Base-by-base conservation (phyloP, 2,113 vertebrate genomes). In the Melospiza melodia region DNA sequence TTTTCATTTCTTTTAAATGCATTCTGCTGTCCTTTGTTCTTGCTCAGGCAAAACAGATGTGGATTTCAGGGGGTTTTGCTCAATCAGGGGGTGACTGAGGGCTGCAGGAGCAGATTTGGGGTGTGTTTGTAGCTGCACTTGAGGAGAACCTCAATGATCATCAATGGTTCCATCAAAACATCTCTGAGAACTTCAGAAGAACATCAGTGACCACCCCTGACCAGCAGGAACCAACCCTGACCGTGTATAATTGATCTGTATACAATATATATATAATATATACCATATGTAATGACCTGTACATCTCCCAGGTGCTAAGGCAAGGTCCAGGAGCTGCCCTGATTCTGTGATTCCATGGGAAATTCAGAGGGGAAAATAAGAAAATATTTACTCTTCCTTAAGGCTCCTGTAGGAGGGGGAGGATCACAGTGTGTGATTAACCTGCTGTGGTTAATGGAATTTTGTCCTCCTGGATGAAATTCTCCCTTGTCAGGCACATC, bases 1-100 rank as follows among this genome's bases (percentile, higher is more conserved):
- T 84, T 96, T 94, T 71, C 87, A 92, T 95, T 93, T 86, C 39
- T 93, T 94, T 92, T 82, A 87, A 89, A 94, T 76, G 20, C 49
- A 49, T 93, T 89, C 89, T 76, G 41, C 4, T 30, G n/a, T 65
- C 30, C 87, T 97, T 96, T 96, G 91, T 95, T 95, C 87, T 93
- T 74, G 52, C 48, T 88, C 62, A 35, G n/a, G 25, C 62, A 68
- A 82, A 93, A 84, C 77, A 39, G 48, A 41, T 13, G 61, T 73
- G 57, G 87, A 61, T 95, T 92, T 91, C 74, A 76, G 37, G 73
- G 80, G 49, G 52, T 46, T 46, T 94, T 94, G n/a, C 10, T 94
- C 69, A 23, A 6, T 58, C 43, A 52, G 52, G n/a, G 65, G 48
- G 73, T 41, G 59, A 39, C 48, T 65, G 46, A 78, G 76, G 24